Base-by-base conservation (phyloP, 2,113 vertebrate species). In the Spermophilus dauricus region DNA sequence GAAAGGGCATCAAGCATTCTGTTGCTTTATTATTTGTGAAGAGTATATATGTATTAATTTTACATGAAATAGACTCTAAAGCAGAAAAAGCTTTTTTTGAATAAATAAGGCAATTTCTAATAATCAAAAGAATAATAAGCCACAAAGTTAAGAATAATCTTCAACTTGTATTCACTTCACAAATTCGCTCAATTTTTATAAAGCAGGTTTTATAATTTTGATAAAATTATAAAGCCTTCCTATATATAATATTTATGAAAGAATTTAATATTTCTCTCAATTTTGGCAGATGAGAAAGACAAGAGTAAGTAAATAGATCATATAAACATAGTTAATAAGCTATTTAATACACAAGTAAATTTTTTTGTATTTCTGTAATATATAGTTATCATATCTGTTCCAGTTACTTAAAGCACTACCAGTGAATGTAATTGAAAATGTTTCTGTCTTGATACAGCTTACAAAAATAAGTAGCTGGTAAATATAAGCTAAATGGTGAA, bases 141-240 rank as follows among this genome's bases (percentile, higher is more conserved):
- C 63, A 65, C 73, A 37, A 72, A 89, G 26, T 34, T 76, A 73
- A 24, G 63, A 77, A 85, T n/a, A 90, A n/a, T 90, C 86, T 86
- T 80, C 42, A 96, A 65, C 22, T 80, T 94, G 3, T 30, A 10
- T 48, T 65, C 17, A 89, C 17, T 42, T 94, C 67, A 86, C 26
- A 89, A 93, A 93, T 39, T 77, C 39, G 76, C 42, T 51, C 72
- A 75, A 56, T 75, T 26, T 93, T 86, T 94, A 80, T n/a, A 75
- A 94, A 90, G 24, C 32, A 72, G 56, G 18, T 58, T 58, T 58
- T 58, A 58, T 58, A 42, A 89, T 77, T 34, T 58, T 69, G 73
- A 30, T 48, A 65, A 80, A 86, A 73, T 72, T 72, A 37, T 37
- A 94, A 86, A 53, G 75, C 86, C 37, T 91, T 96, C 39, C 9